A percentile compares a stretch with the other conserved stretches of the same genome.
phyloP scores from a whole-genome alignment of 2,888 invertebrate genomes.

The Megaustenia siamemsis region DNA sequence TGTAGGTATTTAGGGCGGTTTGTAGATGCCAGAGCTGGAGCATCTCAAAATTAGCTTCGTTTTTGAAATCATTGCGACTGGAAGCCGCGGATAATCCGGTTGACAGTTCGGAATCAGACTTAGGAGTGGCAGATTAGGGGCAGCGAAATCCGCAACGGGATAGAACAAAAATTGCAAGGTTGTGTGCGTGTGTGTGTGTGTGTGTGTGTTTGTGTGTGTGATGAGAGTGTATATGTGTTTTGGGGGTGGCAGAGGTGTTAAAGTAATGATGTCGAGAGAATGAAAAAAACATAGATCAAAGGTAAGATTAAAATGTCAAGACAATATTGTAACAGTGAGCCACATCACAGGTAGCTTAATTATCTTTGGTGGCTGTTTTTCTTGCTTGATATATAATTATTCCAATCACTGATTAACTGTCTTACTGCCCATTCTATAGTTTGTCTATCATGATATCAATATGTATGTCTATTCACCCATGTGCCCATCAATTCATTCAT shows the following conservation, averaged over 20 bases:
- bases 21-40: neutral
- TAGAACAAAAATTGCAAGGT: no score
- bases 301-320: neutral
- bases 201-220: no score
- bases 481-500: no score
- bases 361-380: no score
- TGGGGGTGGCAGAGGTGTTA: neutral
- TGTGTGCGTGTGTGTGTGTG: no score
- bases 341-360: no score
- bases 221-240: neutral
- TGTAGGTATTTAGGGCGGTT: constrained; percentile 17
- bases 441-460: no score
- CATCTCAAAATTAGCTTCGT: constrained; percentile 41
- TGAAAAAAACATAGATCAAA: neutral
- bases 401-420: no score
- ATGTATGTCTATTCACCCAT: no score
- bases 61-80: constrained; percentile 24
- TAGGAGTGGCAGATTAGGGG: neutral
- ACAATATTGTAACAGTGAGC: neutral
- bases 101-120: neutral
- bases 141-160: neutral
- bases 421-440: no score
- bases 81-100: constrained; percentile 8
- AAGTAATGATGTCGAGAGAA: neutral
- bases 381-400: no score